phyloP scores from a whole-genome alignment of 2,113 vertebrate genomes.

The Myrmecobius fasciatus region DNA sequence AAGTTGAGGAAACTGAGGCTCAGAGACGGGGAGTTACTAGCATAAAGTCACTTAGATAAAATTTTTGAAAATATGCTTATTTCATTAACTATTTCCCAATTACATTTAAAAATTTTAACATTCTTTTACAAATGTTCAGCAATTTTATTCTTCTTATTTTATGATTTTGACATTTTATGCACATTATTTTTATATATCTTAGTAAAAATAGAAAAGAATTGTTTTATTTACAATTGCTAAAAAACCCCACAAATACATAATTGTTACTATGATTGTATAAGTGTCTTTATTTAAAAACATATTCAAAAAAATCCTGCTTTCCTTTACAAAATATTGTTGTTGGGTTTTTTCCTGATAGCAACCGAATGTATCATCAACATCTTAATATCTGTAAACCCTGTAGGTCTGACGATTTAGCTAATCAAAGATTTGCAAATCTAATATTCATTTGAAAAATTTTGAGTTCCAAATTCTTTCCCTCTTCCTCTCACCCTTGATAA shows the following conservation, averaged over 20 bases:
- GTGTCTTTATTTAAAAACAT: slow-evolving; percentile 87
- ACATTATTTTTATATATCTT: slow-evolving; percentile 85
- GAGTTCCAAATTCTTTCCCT: not conserved
- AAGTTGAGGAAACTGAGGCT: not conserved
- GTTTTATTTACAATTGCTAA: slow-evolving; percentile 87
- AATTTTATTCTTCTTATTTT: slow-evolving; percentile 86
- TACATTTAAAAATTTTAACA: not conserved
- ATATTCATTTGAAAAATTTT: not conserved
- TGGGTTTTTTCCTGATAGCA: slow-evolving; percentile 81
- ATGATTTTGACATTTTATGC: slow-evolving; percentile 88
- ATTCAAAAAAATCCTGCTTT: slow-evolving; percentile 84
- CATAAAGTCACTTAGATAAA: not conserved
- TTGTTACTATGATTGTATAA: slow-evolving; percentile 84
- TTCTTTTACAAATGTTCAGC: slow-evolving; percentile 71
- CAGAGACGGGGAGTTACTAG: not conserved
- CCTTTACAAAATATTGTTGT: slow-evolving; percentile 85
- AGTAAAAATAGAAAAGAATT: slow-evolving; percentile 89
- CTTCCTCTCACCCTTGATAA: not conserved
- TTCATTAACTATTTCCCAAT: not conserved
- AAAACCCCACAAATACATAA: slow-evolving; percentile 82
- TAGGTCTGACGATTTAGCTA: slow-evolving; percentile 82
- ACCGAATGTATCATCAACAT: slow-evolving; percentile 78
- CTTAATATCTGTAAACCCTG: slow-evolving; percentile 79
- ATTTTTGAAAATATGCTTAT: not conserved
- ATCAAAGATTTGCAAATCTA: slow-evolving; percentile 78